phyloP scores from a whole-genome alignment of 2,888 invertebrate species.

The Himalopsyche kuldschensis region DNA sequence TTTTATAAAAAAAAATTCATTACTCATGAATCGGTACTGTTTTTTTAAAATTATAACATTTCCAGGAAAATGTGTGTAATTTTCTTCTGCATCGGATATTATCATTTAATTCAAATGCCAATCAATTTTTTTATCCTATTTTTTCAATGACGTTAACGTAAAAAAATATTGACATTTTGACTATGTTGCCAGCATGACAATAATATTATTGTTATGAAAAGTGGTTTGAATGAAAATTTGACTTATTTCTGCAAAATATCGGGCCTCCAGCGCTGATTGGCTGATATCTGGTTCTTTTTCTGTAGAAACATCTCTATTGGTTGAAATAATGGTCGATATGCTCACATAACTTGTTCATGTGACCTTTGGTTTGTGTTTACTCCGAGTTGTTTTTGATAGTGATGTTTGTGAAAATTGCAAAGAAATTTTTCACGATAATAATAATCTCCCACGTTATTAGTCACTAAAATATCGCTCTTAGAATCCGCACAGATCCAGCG shows the following conservation, averaged over 20 bases:
- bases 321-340: constrained; percentile 25
- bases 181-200: not conserved
- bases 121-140: no score
- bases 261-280: constrained; percentile 25
- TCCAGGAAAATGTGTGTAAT: no score
- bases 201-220: not conserved
- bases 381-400: constrained; percentile 11
- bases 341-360: constrained; percentile 22
- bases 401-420: constrained; percentile 5
- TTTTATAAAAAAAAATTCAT: no score
- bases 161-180: not conserved
- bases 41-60: no score
- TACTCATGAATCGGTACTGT: no score
- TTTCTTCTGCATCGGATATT: no score
- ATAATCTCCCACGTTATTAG: constrained; percentile 16
- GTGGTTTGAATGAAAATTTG: not conserved
- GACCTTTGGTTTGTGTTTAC: constrained; percentile 34
- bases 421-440: not conserved
- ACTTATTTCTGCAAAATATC: not conserved
- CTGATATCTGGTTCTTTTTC: constrained; percentile 16
- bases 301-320: constrained; percentile 19
- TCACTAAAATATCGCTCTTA: constrained; percentile 1
- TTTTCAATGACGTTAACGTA: not conserved
- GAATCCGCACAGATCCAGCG: not conserved
- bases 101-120: no score